phyloP scores from a whole-genome alignment of 2,888 invertebrate genomes.

The Cantharis rustica region DNA sequence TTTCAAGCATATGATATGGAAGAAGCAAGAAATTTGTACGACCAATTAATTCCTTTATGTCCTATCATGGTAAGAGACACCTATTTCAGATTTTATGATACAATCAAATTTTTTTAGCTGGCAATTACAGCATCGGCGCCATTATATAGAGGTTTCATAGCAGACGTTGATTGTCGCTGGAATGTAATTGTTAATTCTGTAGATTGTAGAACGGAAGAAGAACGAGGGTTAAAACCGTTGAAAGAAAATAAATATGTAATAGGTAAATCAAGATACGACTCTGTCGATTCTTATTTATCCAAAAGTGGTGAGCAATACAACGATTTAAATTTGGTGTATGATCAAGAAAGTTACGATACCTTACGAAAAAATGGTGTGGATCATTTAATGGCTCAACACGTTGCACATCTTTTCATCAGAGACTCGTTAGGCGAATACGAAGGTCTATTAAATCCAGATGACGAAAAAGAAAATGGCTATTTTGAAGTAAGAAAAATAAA shows the following conservation, averaged over 20 bases:
- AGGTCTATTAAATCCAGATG: slow-evolving; percentile 94
- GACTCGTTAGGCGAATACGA: slow-evolving; percentile 95
- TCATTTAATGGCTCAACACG: slow-evolving; percentile 89
- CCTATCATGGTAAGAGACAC: slow-evolving; percentile 89
- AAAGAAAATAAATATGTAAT: slow-evolving; percentile 80
- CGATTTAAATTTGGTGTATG: slow-evolving; percentile 89
- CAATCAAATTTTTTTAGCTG: slow-evolving; percentile 63
- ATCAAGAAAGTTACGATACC: slow-evolving; percentile 79
- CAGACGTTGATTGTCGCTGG: slow-evolving; percentile 98
- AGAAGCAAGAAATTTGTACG: slow-evolving; percentile 95
- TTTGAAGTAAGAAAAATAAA: slow-evolving; percentile 85
- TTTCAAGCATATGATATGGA: slow-evolving; percentile 96
- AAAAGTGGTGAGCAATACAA: slow-evolving; percentile 89
- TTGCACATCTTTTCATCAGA: slow-evolving; percentile 97
- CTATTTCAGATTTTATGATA: background rate
- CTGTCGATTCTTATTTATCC: slow-evolving; percentile 96
- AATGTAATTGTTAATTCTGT: slow-evolving; percentile 95
- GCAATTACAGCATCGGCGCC: slow-evolving; percentile 97
- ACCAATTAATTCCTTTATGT: slow-evolving; percentile 94
- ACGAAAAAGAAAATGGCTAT: slow-evolving; percentile 92
- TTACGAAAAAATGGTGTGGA: slow-evolving; percentile 89
- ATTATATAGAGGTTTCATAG: slow-evolving; percentile 88
- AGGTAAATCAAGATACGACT: slow-evolving; percentile 95
- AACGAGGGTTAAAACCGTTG: slow-evolving; percentile 79
- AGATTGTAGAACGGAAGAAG: slow-evolving; percentile 92